A percentile compares a stretch with the other conserved stretches of the same genome.
Evolutionary conservation across 2,113 vertebrate species (phyloP).

Genomic region (Phasianus colchicus): DNA sequence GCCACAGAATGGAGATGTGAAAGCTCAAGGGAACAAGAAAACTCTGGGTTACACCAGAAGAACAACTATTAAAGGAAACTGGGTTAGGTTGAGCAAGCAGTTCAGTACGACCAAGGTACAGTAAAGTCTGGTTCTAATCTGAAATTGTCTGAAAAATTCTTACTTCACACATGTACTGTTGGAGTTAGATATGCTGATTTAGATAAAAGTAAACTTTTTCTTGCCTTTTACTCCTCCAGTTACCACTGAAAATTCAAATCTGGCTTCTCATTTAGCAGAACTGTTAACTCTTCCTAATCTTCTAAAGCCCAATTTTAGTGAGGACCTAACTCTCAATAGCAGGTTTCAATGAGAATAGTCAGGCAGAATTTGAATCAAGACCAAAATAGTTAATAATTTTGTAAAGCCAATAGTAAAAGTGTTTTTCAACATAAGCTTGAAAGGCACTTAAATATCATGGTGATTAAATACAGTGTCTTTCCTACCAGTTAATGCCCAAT

Average conservation of each 20-base stretch:
- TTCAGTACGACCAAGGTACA: slow-evolving; percentile 93
- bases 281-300: neutral
- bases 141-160: neutral
- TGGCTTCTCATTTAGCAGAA: neutral
- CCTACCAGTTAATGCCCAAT: neutral
- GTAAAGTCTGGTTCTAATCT: neutral
- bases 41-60: slow-evolving; percentile 91
- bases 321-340: slow-evolving; percentile 20
- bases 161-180: neutral
- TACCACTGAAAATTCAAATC: neutral
- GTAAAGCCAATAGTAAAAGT: slow-evolving; percentile 1
- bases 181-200: neutral
- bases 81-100: slow-evolving; percentile 82
- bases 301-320: neutral
- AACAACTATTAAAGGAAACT: slow-evolving; percentile 67
- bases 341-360: neutral
- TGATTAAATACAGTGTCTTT: neutral
- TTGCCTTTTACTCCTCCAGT: neutral
- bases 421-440: slow-evolving; percentile 23
- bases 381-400: slow-evolving; percentile 47
- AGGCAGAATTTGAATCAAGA: slow-evolving; percentile 17
- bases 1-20: slow-evolving; percentile 88
- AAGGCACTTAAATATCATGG: neutral
- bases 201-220: neutral
- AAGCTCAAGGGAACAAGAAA: slow-evolving; percentile 84